Percentiles rank a stretch among this genome's conserved stretches.
phyloP scores from a whole-genome alignment of 2,797 vertebrate genomes.

The Hafferia zeledoni region DNA sequence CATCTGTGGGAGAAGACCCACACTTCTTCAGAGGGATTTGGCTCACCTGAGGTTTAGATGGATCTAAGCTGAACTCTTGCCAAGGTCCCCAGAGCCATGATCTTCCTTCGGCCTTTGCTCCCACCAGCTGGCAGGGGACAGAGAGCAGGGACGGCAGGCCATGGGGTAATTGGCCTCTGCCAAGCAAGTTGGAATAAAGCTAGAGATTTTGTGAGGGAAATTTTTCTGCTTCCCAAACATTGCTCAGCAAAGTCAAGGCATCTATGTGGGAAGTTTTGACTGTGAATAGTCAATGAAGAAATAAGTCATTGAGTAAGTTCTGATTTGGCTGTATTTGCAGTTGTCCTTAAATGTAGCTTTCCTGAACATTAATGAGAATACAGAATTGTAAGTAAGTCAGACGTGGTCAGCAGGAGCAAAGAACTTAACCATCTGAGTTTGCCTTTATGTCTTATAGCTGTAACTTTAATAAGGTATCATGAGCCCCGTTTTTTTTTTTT shows the following conservation, averaged over 20 bases:
- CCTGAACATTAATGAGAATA: neutral
- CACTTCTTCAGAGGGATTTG: neutral
- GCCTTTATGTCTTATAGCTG: neutral
- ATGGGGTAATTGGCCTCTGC: neutral
- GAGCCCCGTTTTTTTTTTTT: neutral
- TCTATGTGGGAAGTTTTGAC: neutral
- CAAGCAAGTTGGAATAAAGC: neutral
- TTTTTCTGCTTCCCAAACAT: neutral
- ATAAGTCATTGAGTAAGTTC: slow-evolving; percentile 7
- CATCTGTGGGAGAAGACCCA: neutral
- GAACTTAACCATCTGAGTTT: neutral
- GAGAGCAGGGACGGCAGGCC: neutral
- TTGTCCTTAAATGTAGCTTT: neutral
- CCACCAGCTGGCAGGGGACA: neutral
- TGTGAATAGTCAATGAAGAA: neutral
- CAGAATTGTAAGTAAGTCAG: neutral
- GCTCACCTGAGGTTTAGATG: neutral
- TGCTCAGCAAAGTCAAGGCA: neutral
- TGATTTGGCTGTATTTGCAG: neutral
- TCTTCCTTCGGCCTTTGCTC: neutral
- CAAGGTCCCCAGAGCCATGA: neutral
- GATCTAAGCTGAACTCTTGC: neutral
- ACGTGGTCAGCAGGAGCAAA: neutral
- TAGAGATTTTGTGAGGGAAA: neutral
- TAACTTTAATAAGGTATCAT: neutral